phyloP scores from a whole-genome alignment of 2,797 vertebrate genomes.

The Siniperca obscura region DNA sequence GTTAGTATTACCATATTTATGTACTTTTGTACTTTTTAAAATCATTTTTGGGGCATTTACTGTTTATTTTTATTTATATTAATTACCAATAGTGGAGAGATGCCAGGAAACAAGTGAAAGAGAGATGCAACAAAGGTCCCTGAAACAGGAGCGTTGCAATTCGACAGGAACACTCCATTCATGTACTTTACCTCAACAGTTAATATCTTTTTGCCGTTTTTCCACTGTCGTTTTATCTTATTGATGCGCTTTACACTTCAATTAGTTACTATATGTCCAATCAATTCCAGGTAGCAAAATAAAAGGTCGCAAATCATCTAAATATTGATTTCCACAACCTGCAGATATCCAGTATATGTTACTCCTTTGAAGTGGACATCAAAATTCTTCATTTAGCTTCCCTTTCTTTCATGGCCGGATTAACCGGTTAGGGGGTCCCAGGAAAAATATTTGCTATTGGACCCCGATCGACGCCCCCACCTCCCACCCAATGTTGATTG shows the following conservation, averaged over 20 bases:
- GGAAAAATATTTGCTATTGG: neutral
- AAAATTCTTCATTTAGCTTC: neutral
- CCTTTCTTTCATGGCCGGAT: neutral
- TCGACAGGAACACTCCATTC: neutral
- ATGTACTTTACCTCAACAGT: neutral
- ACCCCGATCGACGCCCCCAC: too few relatives aligned
- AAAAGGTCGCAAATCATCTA: neutral
- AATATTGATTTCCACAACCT: neutral
- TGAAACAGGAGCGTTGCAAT: neutral
- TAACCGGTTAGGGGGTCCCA: neutral
- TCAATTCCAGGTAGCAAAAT: neutral
- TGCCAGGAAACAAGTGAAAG: neutral
- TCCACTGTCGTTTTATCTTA: neutral
- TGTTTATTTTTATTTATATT: neutral
- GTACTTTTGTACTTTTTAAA: neutral
- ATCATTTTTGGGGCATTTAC: neutral
- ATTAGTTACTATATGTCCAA: neutral
- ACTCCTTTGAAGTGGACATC: too few relatives aligned
- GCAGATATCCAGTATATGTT: neutral
- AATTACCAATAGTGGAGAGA: neutral
- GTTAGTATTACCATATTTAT: neutral
- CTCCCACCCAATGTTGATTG: neutral
- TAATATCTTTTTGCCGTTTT: neutral
- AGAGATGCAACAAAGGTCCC: neutral
- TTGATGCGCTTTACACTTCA: neutral